Conservation (phyloP, 2,888 invertebrate species). For the Polyommatus iphigenia region DNA sequence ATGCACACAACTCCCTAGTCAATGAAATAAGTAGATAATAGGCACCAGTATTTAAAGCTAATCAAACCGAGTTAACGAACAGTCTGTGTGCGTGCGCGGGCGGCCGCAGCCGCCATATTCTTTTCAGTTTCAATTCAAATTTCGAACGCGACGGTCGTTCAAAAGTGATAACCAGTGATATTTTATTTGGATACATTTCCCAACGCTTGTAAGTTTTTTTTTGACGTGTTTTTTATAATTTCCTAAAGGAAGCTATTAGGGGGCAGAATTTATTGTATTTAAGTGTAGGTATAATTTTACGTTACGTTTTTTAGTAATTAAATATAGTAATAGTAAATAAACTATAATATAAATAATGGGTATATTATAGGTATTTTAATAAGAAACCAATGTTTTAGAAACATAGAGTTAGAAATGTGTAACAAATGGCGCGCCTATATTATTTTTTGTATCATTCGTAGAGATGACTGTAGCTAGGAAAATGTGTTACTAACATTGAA, state of each 20-base stretch:
- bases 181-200: constrained; percentile 58
- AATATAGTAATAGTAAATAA: no score
- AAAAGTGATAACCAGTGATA: constrained; percentile 64
- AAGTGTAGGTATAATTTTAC: background rate
- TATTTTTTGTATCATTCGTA: background rate
- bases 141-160: constrained; percentile 60
- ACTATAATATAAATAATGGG: no score
- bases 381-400: background rate
- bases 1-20: constrained; percentile 61
- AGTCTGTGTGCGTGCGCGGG: constrained; percentile 76
- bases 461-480: no score
- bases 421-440: background rate
- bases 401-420: background rate
- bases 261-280: background rate
- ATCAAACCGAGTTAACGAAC: constrained; percentile 82
- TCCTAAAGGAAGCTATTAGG: no score
- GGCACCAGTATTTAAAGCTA: constrained; percentile 83
- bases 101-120: constrained; percentile 63
- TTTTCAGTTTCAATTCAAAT: constrained; percentile 60
- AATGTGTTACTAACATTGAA: no score
- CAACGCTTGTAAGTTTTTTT: constrained; percentile 39
- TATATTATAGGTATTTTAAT: background rate
- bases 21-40: constrained; percentile 82
- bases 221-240: no score
- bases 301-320: no score